These are phyloP conservation scores for Sitobion miscanthi DNA, from an alignment of 1,140 invertebrate genomes.

Conservation along the genomic window DNA sequence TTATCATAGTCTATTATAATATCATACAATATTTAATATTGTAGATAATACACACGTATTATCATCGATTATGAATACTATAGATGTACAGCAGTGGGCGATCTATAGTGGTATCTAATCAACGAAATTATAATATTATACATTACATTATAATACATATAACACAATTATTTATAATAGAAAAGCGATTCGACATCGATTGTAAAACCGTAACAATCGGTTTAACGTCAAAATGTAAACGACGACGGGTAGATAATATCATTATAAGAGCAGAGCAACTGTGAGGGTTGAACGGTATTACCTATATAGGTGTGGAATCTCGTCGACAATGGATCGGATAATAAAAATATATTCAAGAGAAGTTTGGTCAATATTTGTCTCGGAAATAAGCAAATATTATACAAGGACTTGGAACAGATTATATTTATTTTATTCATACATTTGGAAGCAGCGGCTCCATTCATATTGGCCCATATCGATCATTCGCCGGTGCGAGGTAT, in stretches of 20 bases:
- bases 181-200: neutral
- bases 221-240: neutral
- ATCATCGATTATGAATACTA: too few relatives aligned
- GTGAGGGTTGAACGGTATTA: neutral
- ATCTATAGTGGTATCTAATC: too few relatives aligned
- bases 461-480: neutral
- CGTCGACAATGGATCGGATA: neutral
- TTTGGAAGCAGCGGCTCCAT: neutral
- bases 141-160: too few relatives aligned
- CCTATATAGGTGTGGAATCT: neutral
- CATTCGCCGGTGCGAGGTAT: neutral
- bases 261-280: neutral
- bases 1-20: neutral
- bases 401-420: neutral
- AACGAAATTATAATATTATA: too few relatives aligned
- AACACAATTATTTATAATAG: too few relatives aligned
- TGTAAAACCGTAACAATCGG: neutral
- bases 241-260: neutral
- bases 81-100: too few relatives aligned
- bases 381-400: neutral
- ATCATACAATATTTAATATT: neutral
- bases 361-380: constrained; percentile 17
- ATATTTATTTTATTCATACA: constrained; percentile 27
- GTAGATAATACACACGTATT: neutral
- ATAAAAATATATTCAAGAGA: neutral